Base-by-base conservation (phyloP, 2,888 invertebrate species). In the Polymixis flavicincta region DNA sequence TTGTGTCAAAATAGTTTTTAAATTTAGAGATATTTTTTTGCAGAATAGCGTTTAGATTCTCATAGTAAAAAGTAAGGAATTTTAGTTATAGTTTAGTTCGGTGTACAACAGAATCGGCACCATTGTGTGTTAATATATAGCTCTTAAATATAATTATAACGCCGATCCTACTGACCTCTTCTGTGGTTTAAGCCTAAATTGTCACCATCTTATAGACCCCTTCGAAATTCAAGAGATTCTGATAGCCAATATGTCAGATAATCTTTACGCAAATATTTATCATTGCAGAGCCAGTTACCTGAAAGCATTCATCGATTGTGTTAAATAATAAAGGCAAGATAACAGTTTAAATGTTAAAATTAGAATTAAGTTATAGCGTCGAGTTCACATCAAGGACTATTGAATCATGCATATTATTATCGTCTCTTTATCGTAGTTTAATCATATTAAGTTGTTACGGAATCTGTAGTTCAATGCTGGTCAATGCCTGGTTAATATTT, bases 341-440 rank as follows among this genome's bases (percentile, higher is more conserved):
- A n/a, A 17, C 14, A 19, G 59, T 54, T 57, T 45, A 19, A 22
- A 78, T 61, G 28, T 74, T 74, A 52, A 60, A 67, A 63, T 73
- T 73, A 67, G 42, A 73, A 73, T 73, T n/a, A 52, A 61, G 73
- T 66, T 78, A 78, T 72, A 13, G 9, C 22, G 11, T 32, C 14
- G 42, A 61, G 42, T n/a, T 74, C 14, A 68, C 22, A 42, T 68
- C 55, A 22, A 52, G n/a, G 67, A 52, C 1, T 28, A 74, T 79
- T 74, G 59, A 80, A 65, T 69, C 68, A 75, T 80, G 54, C 52
- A 42, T 37, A 55, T 45, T 48, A 48, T 50, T 50, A n/a, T n/a
- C 32, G n/a, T n/a, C 32, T 45, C 19, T 19, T 13, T 32, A 52
- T 61, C 45, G 45, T 37, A 66, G 64, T 64, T 54, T 2, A 19